Base-by-base conservation (phyloP, 2,797 vertebrate genomes). In the Chlorospingus semifuscus region DNA sequence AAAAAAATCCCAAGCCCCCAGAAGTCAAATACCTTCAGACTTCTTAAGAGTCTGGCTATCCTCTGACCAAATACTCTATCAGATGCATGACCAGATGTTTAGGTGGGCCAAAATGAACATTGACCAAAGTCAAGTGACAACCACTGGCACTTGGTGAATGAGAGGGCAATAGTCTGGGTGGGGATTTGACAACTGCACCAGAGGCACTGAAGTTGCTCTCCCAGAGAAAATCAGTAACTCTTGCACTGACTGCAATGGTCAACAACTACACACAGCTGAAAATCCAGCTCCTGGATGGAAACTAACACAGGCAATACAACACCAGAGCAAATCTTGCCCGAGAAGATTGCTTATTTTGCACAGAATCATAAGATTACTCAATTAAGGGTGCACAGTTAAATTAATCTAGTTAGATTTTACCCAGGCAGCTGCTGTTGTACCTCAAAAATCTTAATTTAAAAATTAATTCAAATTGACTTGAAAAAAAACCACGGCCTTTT, bases 11-110 rank as follows among this genome's bases (percentile, higher is more conserved):
- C 36, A 71, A 69, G 3, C 5, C 24, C 4, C 24, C 15, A 47
- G 8, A 86, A 83, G 4, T 44, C 2, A 70, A 91, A 72, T 19
- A 32, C 4, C 5, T 1, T 15, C 1, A 1, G 0, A 21, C 12
- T n/a, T 64, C 19, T 23, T 8, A 1, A 24, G 70, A 83, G n/a
- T 39, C 13, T 42, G 24, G 6, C 36, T 59, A 56, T 12, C 9
- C 3, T 89, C 18, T 26, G 15, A 60, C 5, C 21, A 80, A n/a
- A 46, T 53, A 46, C n/a, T 53, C 41, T 68, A 4, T 16, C 0
- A 3, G 68, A 76, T 9, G 23, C 14, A 37, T 75, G 42, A 68
- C n/a, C 27, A 86, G 41, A 78, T 39, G 13, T 63, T 69, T 21
- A 39, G 13, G 26, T 68, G 12, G 16, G 63, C 21, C 37, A 56